These are phyloP conservation scores for Eupithecia subumbrata DNA, from an alignment of 2,888 invertebrate genomes.

Conservation along the genomic window DNA sequence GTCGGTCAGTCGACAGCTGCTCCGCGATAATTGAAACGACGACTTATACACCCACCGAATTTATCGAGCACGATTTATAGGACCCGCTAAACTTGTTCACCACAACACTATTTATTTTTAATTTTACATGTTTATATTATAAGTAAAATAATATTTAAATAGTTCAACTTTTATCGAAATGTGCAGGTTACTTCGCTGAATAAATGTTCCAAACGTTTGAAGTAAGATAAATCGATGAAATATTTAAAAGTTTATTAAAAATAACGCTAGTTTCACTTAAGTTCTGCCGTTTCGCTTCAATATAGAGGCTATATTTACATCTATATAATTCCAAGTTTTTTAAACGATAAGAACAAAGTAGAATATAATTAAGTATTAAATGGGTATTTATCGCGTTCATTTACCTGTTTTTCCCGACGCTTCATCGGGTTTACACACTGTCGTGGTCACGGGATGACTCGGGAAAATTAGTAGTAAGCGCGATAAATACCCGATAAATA, in stretches of 20 bases:
- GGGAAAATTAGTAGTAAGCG: too few relatives aligned
- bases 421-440: too few relatives aligned
- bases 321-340: too few relatives aligned
- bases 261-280: too few relatives aligned
- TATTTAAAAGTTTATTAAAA: not conserved
- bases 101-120: slow-evolving; percentile 30
- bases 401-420: too few relatives aligned
- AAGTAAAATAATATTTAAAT: not conserved
- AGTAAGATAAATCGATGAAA: not conserved
- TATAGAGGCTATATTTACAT: too few relatives aligned
- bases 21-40: slow-evolving; percentile 79
- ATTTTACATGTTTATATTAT: not conserved
- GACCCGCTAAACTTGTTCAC: slow-evolving; percentile 52
- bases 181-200: not conserved
- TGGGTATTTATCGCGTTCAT: too few relatives aligned
- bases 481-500: too few relatives aligned
- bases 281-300: too few relatives aligned
- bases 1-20: slow-evolving; percentile 73
- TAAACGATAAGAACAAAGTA: too few relatives aligned
- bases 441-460: too few relatives aligned
- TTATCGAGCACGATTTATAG: slow-evolving; percentile 79
- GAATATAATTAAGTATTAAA: too few relatives aligned
- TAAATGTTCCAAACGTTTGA: not conserved
- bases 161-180: not conserved
- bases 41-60: slow-evolving; percentile 81